Evolutionary conservation across 2,888 invertebrate species (phyloP).

Genomic region (Drosophila helvetica): DNA sequence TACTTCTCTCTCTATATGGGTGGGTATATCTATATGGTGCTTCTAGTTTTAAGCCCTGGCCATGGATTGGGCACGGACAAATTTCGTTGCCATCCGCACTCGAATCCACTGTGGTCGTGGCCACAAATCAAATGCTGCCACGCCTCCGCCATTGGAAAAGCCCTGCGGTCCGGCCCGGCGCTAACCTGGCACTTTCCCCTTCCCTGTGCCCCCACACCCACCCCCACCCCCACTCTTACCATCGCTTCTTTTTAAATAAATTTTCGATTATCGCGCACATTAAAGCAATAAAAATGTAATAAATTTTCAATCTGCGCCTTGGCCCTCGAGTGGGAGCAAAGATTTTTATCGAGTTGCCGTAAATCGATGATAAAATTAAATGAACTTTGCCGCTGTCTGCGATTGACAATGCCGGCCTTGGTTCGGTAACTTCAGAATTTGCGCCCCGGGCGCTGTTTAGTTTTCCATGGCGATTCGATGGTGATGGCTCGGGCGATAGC

Average conservation of each 20-base stretch:
- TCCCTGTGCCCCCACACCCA: not conserved
- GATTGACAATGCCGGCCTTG: constrained; percentile 50
- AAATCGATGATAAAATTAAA: constrained; percentile 75
- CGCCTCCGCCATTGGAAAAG: constrained; percentile 10
- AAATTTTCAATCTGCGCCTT: constrained; percentile 78
- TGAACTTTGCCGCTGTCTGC: constrained; percentile 54
- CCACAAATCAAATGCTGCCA: constrained; percentile 56
- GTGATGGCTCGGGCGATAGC: constrained; percentile 1
- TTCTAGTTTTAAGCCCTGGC: constrained; percentile 27
- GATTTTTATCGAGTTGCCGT: constrained; percentile 73
- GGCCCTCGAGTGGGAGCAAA: constrained; percentile 40
- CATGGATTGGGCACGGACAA: constrained; percentile 14
- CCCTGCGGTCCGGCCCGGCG: constrained; percentile 26
- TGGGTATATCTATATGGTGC: constrained; percentile 6
- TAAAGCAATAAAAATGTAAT: constrained; percentile 80
- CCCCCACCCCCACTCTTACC: not conserved
- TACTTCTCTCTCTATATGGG: constrained; percentile 29
- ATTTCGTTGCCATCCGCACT: constrained; percentile 3
- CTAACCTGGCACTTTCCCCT: constrained; percentile 5
- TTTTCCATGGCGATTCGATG: constrained; percentile 30
- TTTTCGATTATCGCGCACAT: constrained; percentile 80
- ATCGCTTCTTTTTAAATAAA: constrained; percentile 64
- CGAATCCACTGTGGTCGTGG: constrained; percentile 22
- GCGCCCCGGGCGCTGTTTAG: constrained; percentile 49
- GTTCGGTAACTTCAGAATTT: constrained; percentile 48